Evolutionary conservation across 1,140 invertebrate genomes (phyloP), one percentile per base, ranked within the genome.

Genomic region (Cydia amplana): DNA sequence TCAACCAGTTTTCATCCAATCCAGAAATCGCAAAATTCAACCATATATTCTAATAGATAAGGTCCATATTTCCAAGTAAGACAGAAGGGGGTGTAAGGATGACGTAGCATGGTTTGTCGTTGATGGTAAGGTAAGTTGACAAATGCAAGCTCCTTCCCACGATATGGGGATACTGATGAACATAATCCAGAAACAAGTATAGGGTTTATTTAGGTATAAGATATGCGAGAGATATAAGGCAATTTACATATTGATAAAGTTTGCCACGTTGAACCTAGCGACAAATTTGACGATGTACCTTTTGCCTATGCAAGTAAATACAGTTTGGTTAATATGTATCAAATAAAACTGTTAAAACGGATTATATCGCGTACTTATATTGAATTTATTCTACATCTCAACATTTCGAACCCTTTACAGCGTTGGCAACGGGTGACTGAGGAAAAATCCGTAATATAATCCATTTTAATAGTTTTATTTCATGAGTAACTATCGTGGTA

Each of bases 61-160:
- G 55, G 55, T 60, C n/a, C 55, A 23, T 20, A 60, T 60, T 46
- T 60, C 18, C 7, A 12, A 2, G 9, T 23, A 3, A 60, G 2
- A n/a, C 23, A 23, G 1, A 60, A 60, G 55, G 55, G 55, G 55
- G 3, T 60, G 55, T 55, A 18, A 55, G n/a, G 51, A 20, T 55
- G 51, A 55, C 51, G 20, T 60, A n/a, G 20, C 20, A 23, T 20
- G 51, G n/a, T 60, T 9, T 23, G 2, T 18, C 20, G 18, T 23
- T 10, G 55, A 60, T 60, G 20, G 55, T 60, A 23, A 60, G 7
- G 18, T 7, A n/a, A 23, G 20, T 7, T 60, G 55, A 60, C 55
- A 23, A 60, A 60, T 60, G 55, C 55, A 60, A 20, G 55, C 55
- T n/a, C 55, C 55, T 60, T 60, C 20, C 55, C 55, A 60, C 55